These are phyloP conservation scores for Ischnus inquisitorius DNA, from an alignment of 2,888 invertebrate genomes.

Conservation along the genomic window DNA sequence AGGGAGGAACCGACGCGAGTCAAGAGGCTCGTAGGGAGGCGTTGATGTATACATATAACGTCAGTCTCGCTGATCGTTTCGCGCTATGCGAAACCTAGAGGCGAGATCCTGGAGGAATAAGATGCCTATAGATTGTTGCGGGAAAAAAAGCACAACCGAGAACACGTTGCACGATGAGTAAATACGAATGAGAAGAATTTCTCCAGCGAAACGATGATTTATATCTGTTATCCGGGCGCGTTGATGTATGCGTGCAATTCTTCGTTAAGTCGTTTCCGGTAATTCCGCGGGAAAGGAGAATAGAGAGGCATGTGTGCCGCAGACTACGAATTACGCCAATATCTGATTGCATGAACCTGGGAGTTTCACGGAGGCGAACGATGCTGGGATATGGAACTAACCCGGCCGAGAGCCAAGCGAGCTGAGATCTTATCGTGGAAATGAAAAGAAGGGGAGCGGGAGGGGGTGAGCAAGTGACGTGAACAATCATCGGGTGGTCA, in stretches of 20 bases:
- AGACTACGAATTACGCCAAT: not conserved
- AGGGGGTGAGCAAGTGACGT: conserved; percentile 75
- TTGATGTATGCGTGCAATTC: conserved; percentile 25
- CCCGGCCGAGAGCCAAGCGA: conserved; percentile 21
- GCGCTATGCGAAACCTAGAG: not conserved
- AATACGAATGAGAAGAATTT: conserved; percentile 18
- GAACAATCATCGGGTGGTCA: conserved; percentile 78
- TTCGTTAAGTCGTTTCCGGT: conserved; percentile 23
- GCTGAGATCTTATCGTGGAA: conserved; percentile 78
- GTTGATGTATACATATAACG: conserved; percentile 50
- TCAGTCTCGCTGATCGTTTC: conserved; percentile 39
- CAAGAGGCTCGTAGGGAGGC: conserved; percentile 42
- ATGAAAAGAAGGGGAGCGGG: conserved; percentile 39
- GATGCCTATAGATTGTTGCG: conserved; percentile 8
- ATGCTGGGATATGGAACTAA: conserved; percentile 16
- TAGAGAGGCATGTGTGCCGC: not conserved
- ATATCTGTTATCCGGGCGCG: not conserved
- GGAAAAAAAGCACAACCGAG: not conserved
- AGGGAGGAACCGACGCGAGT: conserved; percentile 46
- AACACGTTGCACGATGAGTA: not conserved
- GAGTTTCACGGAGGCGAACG: conserved; percentile 26
- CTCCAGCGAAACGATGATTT: conserved; percentile 18
- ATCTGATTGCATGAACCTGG: not conserved
- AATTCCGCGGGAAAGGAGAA: conserved; percentile 1
- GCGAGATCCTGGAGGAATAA: conserved; percentile 3